Evolutionary conservation across 1,140 invertebrate genomes (phyloP).

Genomic region (Charaxes varanes): DNA sequence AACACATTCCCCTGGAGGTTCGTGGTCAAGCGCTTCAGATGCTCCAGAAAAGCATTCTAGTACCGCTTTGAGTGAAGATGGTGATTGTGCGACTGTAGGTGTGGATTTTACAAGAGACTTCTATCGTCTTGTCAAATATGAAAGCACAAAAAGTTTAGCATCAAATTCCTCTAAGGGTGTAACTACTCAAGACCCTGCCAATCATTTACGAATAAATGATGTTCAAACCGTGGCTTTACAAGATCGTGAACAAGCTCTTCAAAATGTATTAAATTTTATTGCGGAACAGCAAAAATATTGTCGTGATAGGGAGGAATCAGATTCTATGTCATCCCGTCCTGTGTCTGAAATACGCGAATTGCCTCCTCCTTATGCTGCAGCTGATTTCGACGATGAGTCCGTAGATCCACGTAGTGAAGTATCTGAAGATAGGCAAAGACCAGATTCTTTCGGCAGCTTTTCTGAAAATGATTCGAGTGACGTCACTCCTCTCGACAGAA

Average conservation of each 20-base stretch:
- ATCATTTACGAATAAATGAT: constrained; percentile 59
- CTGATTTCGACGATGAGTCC: constrained; percentile 64
- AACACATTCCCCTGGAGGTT: constrained; percentile 76
- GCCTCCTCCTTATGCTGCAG: constrained; percentile 63
- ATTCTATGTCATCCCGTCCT: constrained; percentile 72
- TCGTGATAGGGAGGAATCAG: constrained; percentile 73
- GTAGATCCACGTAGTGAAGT: constrained; percentile 62
- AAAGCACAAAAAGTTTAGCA: constrained; percentile 86
- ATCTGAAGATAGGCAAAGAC: constrained; percentile 59
- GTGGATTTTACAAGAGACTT: constrained; percentile 87
- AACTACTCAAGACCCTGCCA: constrained; percentile 62
- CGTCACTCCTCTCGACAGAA: constrained; percentile 38
- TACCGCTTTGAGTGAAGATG: constrained; percentile 79
- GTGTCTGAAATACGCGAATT: constrained; percentile 70
- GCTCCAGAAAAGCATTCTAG: constrained; percentile 79
- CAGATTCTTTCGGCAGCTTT: constrained; percentile 65
- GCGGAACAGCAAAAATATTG: constrained; percentile 85
- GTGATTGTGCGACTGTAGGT: constrained; percentile 80
- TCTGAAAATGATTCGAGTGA: constrained; percentile 65
- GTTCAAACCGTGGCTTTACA: constrained; percentile 62
- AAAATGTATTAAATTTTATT: constrained; percentile 84
- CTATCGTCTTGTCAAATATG: constrained; percentile 84
- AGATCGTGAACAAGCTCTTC: constrained; percentile 81
- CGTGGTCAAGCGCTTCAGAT: constrained; percentile 78
- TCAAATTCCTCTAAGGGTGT: constrained; percentile 81